Base-by-base conservation (phyloP, 2,113 vertebrate genomes). In the Calyptomena viridis region DNA sequence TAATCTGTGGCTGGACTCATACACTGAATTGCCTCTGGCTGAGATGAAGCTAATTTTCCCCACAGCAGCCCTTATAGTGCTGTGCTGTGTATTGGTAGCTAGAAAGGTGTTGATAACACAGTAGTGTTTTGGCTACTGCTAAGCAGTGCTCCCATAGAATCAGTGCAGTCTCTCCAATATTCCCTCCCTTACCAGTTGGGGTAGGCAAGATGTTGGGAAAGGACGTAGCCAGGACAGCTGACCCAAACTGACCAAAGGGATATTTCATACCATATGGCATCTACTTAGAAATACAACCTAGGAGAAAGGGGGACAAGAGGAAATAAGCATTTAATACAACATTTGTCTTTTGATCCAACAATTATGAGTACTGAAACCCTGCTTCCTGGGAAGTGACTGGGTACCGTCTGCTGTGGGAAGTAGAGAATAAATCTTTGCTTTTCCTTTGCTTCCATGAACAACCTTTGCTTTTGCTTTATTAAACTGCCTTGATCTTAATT, bases 381-480 rank as follows among this genome's bases (percentile, higher is more conserved):
- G 4, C 8, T 75, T 84, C 31, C n/a, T 19, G 19, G 18, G 49
- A 88, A 49, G 20, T 8, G 6, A 17, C 8, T 39, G 31, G 17
- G 23, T 31, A 33, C 76, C 0, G 0, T 50, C 39, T 35, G 20
- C 42, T 64, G 50, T 18, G 18, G 27, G 15, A 74, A 76, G 39
- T 31, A 60, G 66, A 63, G 20, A 24, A 37, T 17, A 79, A 52
- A 78, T 64, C 5, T 42, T 28, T 30, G 33, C 3, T 27, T 81
- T 80, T 59, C 18, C 17, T 81, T 81, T 66, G 21, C 11, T 76
- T 76, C 14, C 0, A 0, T 23, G 11, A 6, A 22, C 6, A 20
- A 19, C 8, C 4, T 76, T 91, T 66, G 17, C 14, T 84, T 66
- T 50, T 66, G 28, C 21, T 76, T 85, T 62, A 30, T 40, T 85